Base-by-base conservation (phyloP, 2,113 vertebrate genomes). In the Pollachius pollachius region DNA sequence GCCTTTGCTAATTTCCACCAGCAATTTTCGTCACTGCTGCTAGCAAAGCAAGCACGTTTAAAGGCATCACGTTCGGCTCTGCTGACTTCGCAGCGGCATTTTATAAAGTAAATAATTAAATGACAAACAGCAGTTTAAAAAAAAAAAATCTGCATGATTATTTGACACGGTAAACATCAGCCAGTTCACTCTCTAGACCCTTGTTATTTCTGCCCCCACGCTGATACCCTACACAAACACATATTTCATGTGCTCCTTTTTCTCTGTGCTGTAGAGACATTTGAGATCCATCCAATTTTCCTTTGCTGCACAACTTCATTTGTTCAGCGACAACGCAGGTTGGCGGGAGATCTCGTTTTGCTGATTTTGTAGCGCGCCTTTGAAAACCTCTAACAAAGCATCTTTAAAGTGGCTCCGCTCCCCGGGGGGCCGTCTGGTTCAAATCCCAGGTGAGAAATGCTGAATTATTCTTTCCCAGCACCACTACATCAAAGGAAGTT, bases 401-500 rank as follows among this genome's bases (percentile, higher is more conserved):
- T 74, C 30, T 30, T 73, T 64, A 69, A 78, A 82, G 72, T 66
- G 30, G 52, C 59, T 15, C 62, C 64, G 66, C 78, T 77, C 80
- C 70, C 52, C 64, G 12, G 64, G 66, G 71, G 66, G 48, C 3
- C 15, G 70, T 67, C 71, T 13, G 19, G 66, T 72, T 71, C 69
- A 77, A 79, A 78, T 73, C 18, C 27, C 71, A 78, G 77, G 73
- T 80, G 79, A 79, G 61, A 52, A 64, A 70, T 69, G 68, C 62
- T 75, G 68, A 80, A 80, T 79, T 76, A 80, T 83, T 86, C 75
- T 71, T 19, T 72, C 60, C 78, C 62, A 66, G 62, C 72, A 71
- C 17, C 16, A 56, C 61, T 58, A 77, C 85, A 82, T 89, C 83
- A 85, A 87, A 90, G 80, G 69, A 70, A 34, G 58, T 77, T 70